Evolutionary conservation across 1,140 invertebrate species (phyloP), one percentile per base, ranked within the genome.

Genomic region (Uloborus diversus): DNA sequence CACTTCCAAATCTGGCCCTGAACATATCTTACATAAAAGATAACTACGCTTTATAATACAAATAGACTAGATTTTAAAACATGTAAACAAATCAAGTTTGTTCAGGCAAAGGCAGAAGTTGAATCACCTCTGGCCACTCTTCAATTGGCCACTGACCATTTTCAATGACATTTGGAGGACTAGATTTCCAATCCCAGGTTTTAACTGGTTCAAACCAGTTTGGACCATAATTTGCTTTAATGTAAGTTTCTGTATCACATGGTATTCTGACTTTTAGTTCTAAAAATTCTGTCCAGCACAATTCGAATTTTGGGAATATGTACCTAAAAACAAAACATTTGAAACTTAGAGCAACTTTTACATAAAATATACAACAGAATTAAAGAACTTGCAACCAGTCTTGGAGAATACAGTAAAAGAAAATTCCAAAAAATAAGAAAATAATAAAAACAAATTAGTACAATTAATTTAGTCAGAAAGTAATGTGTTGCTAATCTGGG

Each of bases 231-330:
- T 91, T 91, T 5, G 90, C 89, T 62, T 86, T 83, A 49, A 91
- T 88, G 81, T 90, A 91, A 9, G 85, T 78, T 66, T 87, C 79
- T 17, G 89, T 88, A 51, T 90, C 86, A 84, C 90, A 91, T 25
- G 90, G 90, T 30, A 91, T 86, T 35, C 89, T 85, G 5, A 91
- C 86, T 81, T 87, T 86, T 25, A 91, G 53, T 25, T 87, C 87
- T 11, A 89, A 81, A 81, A 91, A 90, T 66, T 89, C 86, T 11
- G 90, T 90, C 89, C 90, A 90, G 84, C 90, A 90, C 23, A 90
- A 81, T 14, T 85, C 84, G 84, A 91, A 91, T 35, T 86, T 87
- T 47, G 89, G 88, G 84, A 91, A 91, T 23, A 87, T 85, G 82
- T 91, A 91, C 81, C 89, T 90, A 83, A 28, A 78, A 83, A 20